phyloP scores from a whole-genome alignment of 2,888 invertebrate genomes.

The Melanotus villosus region DNA sequence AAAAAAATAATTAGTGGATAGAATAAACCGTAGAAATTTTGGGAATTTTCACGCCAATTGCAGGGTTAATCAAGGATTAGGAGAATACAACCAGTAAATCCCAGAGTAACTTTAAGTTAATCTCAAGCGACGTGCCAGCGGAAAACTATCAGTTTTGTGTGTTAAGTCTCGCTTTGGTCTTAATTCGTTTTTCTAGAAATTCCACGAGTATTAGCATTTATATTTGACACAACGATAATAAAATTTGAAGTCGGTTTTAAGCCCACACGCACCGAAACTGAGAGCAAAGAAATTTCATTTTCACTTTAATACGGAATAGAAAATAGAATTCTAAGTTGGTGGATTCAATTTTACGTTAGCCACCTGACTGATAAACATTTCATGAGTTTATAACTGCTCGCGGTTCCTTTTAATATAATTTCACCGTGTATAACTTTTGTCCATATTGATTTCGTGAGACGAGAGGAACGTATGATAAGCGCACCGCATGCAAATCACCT shows the following conservation, averaged over 20 bases:
- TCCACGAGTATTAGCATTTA: too few species aligned
- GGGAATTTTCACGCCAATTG: neutral
- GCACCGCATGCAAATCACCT: constrained; percentile 25
- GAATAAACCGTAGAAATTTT: too few species aligned
- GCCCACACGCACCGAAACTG: too few species aligned
- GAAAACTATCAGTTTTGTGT: too few species aligned
- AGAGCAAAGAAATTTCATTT: too few species aligned
- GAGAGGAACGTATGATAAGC: neutral
- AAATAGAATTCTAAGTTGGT: neutral
- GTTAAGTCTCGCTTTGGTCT: too few species aligned
- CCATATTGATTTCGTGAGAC: constrained; percentile 18
- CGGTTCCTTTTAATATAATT: neutral
- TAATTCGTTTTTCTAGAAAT: too few species aligned
- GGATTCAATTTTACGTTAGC: neutral
- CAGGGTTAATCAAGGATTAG: neutral
- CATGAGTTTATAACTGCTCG: neutral
- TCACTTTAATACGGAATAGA: neutral
- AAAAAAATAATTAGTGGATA: too few species aligned
- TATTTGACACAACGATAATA: too few species aligned
- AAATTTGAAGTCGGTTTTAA: too few species aligned
- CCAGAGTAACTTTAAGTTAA: too few species aligned
- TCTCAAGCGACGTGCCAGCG: too few species aligned
- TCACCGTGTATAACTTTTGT: constrained; percentile 7
- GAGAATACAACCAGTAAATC: neutral
- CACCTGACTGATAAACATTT: constrained; percentile 9